A percentile compares a stretch with the other conserved stretches of the same genome.
Evolutionary conservation across 2,888 invertebrate genomes (phyloP).

Genomic region (Philopedon plagiatum): DNA sequence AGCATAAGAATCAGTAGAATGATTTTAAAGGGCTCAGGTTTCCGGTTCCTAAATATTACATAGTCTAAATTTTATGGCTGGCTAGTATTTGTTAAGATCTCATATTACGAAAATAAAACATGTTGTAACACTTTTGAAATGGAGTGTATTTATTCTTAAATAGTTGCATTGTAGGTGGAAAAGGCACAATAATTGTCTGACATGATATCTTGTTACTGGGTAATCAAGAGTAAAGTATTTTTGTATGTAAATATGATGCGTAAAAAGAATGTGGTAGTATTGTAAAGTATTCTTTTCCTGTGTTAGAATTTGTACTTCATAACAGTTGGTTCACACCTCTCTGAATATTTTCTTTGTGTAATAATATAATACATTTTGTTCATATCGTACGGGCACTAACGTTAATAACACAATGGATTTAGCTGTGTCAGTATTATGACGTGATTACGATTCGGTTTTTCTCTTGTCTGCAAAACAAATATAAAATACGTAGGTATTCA

Average conservation of each 20-base stretch:
- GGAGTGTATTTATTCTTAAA: not conserved
- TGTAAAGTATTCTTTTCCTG: slow-evolving; percentile 33
- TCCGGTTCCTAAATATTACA: too few relatives aligned
- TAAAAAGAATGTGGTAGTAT: slow-evolving; percentile 39
- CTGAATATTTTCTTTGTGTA: slow-evolving; percentile 43
- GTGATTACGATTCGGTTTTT: not conserved
- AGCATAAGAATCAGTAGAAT: too few relatives aligned
- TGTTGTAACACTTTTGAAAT: too few relatives aligned
- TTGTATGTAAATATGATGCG: slow-evolving; percentile 44
- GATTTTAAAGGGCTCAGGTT: too few relatives aligned
- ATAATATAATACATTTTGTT: slow-evolving; percentile 29
- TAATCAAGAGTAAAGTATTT: slow-evolving; percentile 45
- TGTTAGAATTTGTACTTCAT: slow-evolving; percentile 24
- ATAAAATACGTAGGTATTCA: too few relatives aligned
- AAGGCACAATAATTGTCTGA: slow-evolving; percentile 10
- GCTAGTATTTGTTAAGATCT: too few relatives aligned
- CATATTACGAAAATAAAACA: too few relatives aligned
- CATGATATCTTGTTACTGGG: slow-evolving; percentile 38
- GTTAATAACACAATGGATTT: slow-evolving; percentile 24
- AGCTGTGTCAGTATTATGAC: slow-evolving; percentile 28
- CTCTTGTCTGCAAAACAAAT: not conserved
- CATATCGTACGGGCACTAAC: slow-evolving; percentile 1
- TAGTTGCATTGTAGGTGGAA: slow-evolving; percentile 14
- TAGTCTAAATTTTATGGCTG: too few relatives aligned
- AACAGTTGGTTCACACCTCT: slow-evolving; percentile 45